These are phyloP conservation scores for Myotis vivesi DNA, from an alignment of 2,797 vertebrate genomes.

Conservation along the genomic window DNA sequence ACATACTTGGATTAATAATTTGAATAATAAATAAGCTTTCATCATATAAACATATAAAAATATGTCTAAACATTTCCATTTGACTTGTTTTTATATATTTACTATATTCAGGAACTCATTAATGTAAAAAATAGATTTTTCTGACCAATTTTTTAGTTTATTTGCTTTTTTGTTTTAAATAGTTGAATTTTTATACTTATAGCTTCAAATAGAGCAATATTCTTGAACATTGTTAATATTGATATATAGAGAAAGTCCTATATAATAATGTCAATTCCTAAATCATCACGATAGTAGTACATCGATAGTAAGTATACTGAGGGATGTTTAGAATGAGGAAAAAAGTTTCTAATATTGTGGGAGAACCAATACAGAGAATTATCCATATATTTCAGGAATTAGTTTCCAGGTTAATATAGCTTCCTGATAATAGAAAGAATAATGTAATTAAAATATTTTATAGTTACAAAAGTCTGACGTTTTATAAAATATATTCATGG, in stretches of 20 bases:
- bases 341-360: not conserved
- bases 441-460: constrained; percentile 2
- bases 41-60: constrained; percentile 5
- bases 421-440: constrained; percentile 24
- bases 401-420: not conserved
- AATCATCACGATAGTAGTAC: not conserved
- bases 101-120: not conserved
- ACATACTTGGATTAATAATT: constrained; percentile 16
- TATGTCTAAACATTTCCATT: not conserved
- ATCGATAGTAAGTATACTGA: not conserved
- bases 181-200: constrained; percentile 38
- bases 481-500: not conserved
- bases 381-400: constrained; percentile 31
- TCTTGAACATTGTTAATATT: constrained; percentile 26
- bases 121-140: constrained; percentile 17
- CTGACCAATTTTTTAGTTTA: not conserved
- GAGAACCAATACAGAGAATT: not conserved
- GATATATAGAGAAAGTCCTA: not conserved
- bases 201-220: constrained; percentile 13
- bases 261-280: not conserved
- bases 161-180: constrained; percentile 35
- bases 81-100: constrained; percentile 30
- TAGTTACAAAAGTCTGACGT: not conserved
- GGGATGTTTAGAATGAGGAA: constrained; percentile 7
- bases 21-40: constrained; percentile 33